These are phyloP conservation scores for Punctoribates punctum DNA, from an alignment of 2,888 invertebrate species.

Conservation along the genomic window DNA sequence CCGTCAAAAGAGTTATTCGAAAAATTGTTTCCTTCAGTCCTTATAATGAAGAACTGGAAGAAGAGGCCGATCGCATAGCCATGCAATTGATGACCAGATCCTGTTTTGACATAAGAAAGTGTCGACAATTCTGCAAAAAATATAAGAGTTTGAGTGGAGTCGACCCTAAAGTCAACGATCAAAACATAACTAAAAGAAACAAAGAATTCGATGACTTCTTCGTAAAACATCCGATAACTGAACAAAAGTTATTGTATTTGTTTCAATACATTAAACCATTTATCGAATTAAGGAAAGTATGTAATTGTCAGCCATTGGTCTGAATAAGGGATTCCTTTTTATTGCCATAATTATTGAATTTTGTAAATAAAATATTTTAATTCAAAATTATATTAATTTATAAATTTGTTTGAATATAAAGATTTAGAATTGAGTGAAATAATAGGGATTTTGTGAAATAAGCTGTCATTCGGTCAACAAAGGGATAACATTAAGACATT, in stretches of 20 bases:
- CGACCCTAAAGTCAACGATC: no score
- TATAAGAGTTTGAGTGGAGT: neutral
- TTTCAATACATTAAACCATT: slow-evolving; percentile 10
- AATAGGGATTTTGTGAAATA: neutral
- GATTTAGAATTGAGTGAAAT: no score
- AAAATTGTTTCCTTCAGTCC: slow-evolving; percentile 51
- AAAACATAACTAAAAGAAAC: neutral
- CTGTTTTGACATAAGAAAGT: slow-evolving; percentile 59
- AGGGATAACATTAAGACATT: neutral
- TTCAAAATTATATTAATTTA: no score
- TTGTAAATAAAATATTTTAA: no score
- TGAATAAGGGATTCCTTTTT: neutral
- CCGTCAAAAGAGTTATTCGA: neutral
- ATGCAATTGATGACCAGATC: slow-evolving; percentile 60
- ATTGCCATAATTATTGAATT: no score
- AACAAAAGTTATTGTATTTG: slow-evolving; percentile 22
- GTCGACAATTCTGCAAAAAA: slow-evolving; percentile 16
- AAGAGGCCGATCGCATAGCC: slow-evolving; percentile 62
- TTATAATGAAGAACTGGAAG: slow-evolving; percentile 59
- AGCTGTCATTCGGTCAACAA: neutral
- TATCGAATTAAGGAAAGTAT: slow-evolving; percentile 4
- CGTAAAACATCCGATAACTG: slow-evolving; percentile 18
- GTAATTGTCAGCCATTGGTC: slow-evolving; percentile 16
- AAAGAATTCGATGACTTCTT: neutral
- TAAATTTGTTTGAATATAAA: no score